Evolutionary conservation across 2,113 vertebrate genomes (phyloP), one percentile per base, ranked within the genome.

Genomic region (Esox niger): DNA sequence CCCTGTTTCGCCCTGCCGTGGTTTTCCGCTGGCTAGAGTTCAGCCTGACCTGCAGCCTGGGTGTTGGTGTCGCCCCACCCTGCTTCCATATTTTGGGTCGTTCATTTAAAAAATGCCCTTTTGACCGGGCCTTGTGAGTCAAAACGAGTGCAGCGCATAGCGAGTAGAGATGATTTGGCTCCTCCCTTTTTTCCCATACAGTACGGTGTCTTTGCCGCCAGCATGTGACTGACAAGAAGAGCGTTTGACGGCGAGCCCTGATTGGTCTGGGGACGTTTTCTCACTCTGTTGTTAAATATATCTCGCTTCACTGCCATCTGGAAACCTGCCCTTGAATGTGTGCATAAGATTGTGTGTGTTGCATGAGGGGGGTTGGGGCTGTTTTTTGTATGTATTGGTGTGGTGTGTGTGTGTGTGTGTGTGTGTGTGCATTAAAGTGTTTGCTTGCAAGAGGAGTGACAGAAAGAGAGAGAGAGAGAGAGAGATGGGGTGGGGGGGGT

Each of bases 201-300:
- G 2, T 46, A 6, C 25, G 38, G 54, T 56, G 57, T 43, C 38
- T 66, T 62, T 69, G 60, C 20, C 26, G 55, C 54, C 23, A 54
- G 9, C 32, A 54, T 43, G 47, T 73, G 70, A 79, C 64, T 58
- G 61, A 56, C 46, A 33, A 62, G 27, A 69, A 64, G 54, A 33
- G 13, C 65, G 68, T 29, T 29, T 32, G 61, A 27, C 54, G 20
- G 49, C 9, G 17, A 57, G 21, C 21, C 67, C 33, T 46, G 30
- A 65, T 76, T 69, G 32, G 56, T 54, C 64, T 26, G 13, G 30
- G 17, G 38, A 59, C 57, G 38, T 72, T 80, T 68, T 79, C 54
- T 68, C 70, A 72, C 61, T 57, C 25, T 38, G 21, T 47, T 79
- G 68, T 74, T 72, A 75, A 77, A 77, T 49, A 71, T 38, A 26